Evolutionary conservation across 2,113 vertebrate species (phyloP).

Genomic region (Nycticorax nycticorax): DNA sequence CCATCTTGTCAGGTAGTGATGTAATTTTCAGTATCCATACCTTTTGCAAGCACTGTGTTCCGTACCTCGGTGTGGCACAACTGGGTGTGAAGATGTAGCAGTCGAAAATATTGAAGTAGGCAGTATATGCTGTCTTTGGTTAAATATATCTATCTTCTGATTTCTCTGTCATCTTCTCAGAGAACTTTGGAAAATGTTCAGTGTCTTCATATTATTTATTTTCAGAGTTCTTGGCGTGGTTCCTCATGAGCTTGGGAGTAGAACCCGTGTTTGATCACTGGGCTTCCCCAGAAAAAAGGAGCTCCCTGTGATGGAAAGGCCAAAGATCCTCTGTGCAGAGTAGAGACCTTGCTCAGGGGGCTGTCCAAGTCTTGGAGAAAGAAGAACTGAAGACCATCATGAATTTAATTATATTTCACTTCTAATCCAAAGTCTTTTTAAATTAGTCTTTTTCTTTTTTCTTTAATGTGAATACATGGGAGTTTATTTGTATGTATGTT

Average conservation of each 20-base stretch:
- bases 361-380: neutral
- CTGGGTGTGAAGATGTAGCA: neutral
- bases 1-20: neutral
- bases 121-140: neutral
- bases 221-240: neutral
- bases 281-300: neutral
- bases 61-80: neutral
- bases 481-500: neutral
- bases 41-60: neutral
- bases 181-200: neutral
- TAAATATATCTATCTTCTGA: neutral
- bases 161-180: neutral
- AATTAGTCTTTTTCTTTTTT: neutral
- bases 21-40: neutral
- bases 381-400: neutral
- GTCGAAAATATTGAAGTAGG: neutral
- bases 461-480: neutral
- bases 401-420: neutral
- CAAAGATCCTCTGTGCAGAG: neutral
- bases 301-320: neutral
- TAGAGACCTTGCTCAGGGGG: neutral
- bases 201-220: neutral
- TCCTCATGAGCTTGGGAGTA: accelerated
- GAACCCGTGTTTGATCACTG: neutral
- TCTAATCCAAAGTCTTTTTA: neutral